These are phyloP conservation scores for Ethmia dodecea DNA, from an alignment of 2,888 invertebrate species.

Conservation along the genomic window DNA sequence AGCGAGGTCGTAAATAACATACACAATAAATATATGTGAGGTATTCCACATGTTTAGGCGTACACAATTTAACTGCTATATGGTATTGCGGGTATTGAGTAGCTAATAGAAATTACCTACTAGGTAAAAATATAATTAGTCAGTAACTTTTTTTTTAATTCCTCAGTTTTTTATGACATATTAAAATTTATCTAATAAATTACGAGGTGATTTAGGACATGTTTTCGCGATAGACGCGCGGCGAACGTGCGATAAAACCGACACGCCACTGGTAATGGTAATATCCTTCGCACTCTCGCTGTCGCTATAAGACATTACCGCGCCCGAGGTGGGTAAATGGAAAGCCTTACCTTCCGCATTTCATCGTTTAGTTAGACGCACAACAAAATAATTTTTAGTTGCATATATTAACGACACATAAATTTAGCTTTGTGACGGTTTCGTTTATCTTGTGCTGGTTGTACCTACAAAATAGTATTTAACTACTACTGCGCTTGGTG, in stretches of 20 bases:
- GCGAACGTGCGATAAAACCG: slow-evolving; percentile 22
- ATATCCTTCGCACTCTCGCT: slow-evolving; percentile 17
- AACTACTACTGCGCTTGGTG: neutral
- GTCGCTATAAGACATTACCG: slow-evolving; percentile 14
- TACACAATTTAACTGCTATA: no score
- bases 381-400: slow-evolving; percentile 2
- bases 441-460: neutral
- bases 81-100: no score
- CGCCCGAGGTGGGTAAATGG: neutral
- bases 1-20: no score
- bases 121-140: no score
- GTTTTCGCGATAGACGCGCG: slow-evolving; percentile 22
- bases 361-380: slow-evolving; percentile 1
- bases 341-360: slow-evolving; percentile 5
- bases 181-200: no score
- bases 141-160: no score
- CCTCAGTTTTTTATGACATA: no score
- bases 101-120: no score
- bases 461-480: neutral
- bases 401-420: no score
- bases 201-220: slow-evolving; percentile 26
- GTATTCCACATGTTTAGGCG: no score
- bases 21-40: no score
- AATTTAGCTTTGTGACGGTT: neutral
- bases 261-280: slow-evolving; percentile 8